Evolutionary conservation across 2,888 invertebrate species (phyloP), one percentile per base, ranked within the genome.

Genomic region (Nemotelus pantherinus): DNA sequence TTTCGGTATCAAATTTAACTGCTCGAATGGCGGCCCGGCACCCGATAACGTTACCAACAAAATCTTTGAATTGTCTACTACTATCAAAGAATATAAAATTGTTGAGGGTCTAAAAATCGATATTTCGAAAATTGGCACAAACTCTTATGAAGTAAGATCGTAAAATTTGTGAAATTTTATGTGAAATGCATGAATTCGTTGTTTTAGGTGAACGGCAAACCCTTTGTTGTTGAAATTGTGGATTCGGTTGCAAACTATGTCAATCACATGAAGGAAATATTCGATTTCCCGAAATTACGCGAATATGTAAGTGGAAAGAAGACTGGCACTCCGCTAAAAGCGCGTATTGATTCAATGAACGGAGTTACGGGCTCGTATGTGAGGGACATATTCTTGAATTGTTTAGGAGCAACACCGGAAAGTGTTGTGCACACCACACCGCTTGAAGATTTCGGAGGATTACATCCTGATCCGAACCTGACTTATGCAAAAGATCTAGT

Each of bases 1-100:
- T 88, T 99, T 99, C 86, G 99, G 99, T 72, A 98, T 99, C 83
- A 99, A 99, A 88, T 99, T 95, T 88, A 99, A 99, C 89, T 95
- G 94, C 82, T 92, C 95, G 80, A 99, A 99, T 87, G 99, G 99
- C 76, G 99, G 97, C 0, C 98, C 99, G 0, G 99, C 99, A 1
- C 97, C 98, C 0, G 98, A 97, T 85, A 88, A 89, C 70, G 92
- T 95, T 71, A 99, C 99, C 6, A 92, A 98, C 84, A 91, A 92
- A 81, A 97, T 99, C 80, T 95, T 94, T 85, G 91, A 93, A 60
- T 88, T 95, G 41, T 94, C 96, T 0, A 95, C 91, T 67, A 89
- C 88, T 80, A 94, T 99, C 57, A 91, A 90, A 58, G 89, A 93
- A 81, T 99, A 98, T 87, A 92, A 90, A 84, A 94, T 93, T 81